Base-by-base conservation (phyloP, 2,797 vertebrate species). In the Gymnocypris eckloni region DNA sequence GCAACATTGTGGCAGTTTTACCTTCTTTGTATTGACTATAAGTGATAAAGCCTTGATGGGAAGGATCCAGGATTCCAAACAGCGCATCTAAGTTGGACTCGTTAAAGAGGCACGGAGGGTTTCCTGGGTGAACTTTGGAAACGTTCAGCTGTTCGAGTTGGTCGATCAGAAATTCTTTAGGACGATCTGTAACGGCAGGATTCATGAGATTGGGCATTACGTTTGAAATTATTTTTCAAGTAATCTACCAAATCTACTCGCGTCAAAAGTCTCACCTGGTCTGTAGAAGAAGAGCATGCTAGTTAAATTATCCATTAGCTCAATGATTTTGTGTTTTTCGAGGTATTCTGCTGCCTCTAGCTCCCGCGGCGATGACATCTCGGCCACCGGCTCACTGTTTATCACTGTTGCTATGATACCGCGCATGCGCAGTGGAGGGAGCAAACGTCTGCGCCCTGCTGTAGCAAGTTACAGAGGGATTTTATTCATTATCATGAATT, bases 251-350 rank as follows among this genome's bases (percentile, higher is more conserved):
- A 16, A 78, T 79, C 11, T 8, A 8, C 18, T 15, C 7, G 6
- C 10, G 2, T n/a, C 52, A 48, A 1, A 87, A 2, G 41, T 80
- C 90, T 89, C 16, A 95, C 95, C 95, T 2, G 95, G 95, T 92
- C 94, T 94, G 89, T 94, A 18, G 78, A 92, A 96, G 79, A 95
- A 87, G 1, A 96, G 89, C 92, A 93, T 92, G 84, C 94, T 92
- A 18, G 87, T 93, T 90, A 96, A 87, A 85, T 94, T 92, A 25
- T 94, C 89, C 90, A 95, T 87, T 0, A 96, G 91, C 67, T 94
- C 92, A 0, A 88, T 0, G 20, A 96, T 91, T 86, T 92, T 92
- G 88, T 96, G 94, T 87, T 92, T 93, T 45, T 91, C 20, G 0
- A 95, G 86, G 88, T 96, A 96, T 8, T 90, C 89, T 0, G 69